phyloP scores from a whole-genome alignment of 2,888 invertebrate genomes.

The Stenichneumon culpator region DNA sequence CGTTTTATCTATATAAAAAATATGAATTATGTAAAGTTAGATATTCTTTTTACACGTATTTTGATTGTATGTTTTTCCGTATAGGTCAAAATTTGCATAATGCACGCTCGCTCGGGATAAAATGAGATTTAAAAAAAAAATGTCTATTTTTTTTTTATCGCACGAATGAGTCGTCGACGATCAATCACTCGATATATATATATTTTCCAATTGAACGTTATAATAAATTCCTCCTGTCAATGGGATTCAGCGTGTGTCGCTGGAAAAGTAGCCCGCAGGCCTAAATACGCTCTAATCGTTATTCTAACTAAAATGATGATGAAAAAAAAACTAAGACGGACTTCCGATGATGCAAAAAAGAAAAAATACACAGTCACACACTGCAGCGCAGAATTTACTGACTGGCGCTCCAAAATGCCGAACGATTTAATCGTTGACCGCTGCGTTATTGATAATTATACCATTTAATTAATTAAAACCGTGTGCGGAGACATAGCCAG shows the following conservation, averaged over 20 bases:
- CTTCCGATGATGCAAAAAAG: slow-evolving; percentile 38
- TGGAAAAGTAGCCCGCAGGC: slow-evolving; percentile 84
- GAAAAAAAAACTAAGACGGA: slow-evolving; percentile 39
- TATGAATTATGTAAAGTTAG: slow-evolving; percentile 4
- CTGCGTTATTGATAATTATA: slow-evolving; percentile 22
- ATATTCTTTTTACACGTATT: slow-evolving; percentile 20
- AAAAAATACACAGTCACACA: slow-evolving; percentile 2
- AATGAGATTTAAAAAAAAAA: not conserved
- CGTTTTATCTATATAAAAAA: slow-evolving; percentile 45
- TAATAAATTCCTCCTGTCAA: slow-evolving; percentile 71
- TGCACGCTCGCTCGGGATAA: not conserved
- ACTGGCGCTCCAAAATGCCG: not conserved
- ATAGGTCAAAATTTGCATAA: not conserved
- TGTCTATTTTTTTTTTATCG: not conserved
- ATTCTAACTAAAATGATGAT: slow-evolving; percentile 64
- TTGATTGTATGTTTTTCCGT: slow-evolving; percentile 25
- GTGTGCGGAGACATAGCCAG: slow-evolving; percentile 37
- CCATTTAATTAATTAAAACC: slow-evolving; percentile 28
- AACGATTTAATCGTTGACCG: slow-evolving; percentile 18
- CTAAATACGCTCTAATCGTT: slow-evolving; percentile 82
- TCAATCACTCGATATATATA: slow-evolving; percentile 41
- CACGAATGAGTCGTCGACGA: slow-evolving; percentile 18
- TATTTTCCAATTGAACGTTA: slow-evolving; percentile 63
- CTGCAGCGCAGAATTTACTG: slow-evolving; percentile 1
- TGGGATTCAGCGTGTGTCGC: slow-evolving; percentile 79